A percentile compares a stretch with the other conserved stretches of the same genome.
Conservation (phyloP, 2,888 invertebrate species). For the Melipona beecheii region DNA sequence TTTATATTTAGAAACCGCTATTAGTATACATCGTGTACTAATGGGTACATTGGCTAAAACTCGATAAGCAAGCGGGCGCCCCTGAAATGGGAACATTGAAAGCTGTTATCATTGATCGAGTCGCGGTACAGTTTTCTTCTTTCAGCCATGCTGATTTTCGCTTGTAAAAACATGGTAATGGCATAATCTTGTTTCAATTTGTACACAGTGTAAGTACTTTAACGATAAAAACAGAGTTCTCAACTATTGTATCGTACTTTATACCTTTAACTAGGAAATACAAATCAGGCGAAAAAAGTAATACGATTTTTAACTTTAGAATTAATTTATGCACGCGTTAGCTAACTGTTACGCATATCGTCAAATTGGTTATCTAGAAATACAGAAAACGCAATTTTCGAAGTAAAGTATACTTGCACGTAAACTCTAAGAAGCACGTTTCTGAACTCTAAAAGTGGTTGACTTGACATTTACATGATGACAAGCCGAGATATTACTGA, state of each 20-base stretch:
- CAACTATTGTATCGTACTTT: too few species aligned
- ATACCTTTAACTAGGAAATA: too few species aligned
- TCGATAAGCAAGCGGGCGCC: slow-evolving; percentile 1
- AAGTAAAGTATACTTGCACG: slow-evolving; percentile 5
- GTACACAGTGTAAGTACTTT: too few species aligned
- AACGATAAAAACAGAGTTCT: too few species aligned
- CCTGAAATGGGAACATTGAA: slow-evolving; percentile 25
- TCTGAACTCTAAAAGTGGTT: slow-evolving; percentile 5
- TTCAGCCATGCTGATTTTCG: not conserved
- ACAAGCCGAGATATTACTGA: slow-evolving; percentile 39
- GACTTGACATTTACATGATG: slow-evolving; percentile 65
- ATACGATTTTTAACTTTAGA: not conserved
- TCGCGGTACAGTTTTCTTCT: not conserved
- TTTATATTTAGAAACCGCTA: too few species aligned
- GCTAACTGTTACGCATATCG: not conserved
- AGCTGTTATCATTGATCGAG: slow-evolving; percentile 1
- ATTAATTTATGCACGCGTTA: not conserved
- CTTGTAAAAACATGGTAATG: not conserved
- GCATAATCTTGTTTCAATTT: not conserved
- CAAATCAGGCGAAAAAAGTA: too few species aligned
- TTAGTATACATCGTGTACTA: not conserved
- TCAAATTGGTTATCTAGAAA: not conserved
- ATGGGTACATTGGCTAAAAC: not conserved
- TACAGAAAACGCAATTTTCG: not conserved
- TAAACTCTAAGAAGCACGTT: slow-evolving; percentile 14